Base-by-base conservation (phyloP, 2,797 vertebrate species). In the Distichodus sexfasciatus region DNA sequence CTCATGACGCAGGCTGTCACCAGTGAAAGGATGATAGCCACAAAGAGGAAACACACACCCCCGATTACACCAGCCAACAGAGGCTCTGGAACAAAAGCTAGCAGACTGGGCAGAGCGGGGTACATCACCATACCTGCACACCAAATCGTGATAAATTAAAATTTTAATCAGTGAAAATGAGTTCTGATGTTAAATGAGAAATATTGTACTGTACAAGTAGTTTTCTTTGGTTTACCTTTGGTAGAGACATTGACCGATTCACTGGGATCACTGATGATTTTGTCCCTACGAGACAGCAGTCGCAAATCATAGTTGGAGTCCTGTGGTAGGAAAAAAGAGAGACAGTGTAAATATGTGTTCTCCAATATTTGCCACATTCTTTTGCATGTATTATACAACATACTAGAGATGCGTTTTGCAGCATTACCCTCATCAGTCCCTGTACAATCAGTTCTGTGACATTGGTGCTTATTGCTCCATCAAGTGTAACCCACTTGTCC, bases 61-160 rank as follows among this genome's bases (percentile, higher is more conserved):
- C 90, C 97, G 2, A 99, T 85, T 74, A 98, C 87, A 1, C 96
- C 97, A 0, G 97, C 95, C 83, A 98, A 75, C 68, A 99, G 88
- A 0, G 96, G 94, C 85, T 94, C 90, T 0, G 94, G 94, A 69
- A 96, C 85, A n/a, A 93, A 88, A 71, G 94, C 93, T 0, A 95
- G 85, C 72, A 95, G 90, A 84, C 93, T 89, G 0, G 91, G 91
- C 12, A 88, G 91, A 1, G 93, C 85, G 0, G 95, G 93, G 76
- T 98, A 98, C 70, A 98, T 86, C 67, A 93, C 94, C 93, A 98
- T 94, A 23, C 95, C 96, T 97, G 85, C 28, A 47, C 10, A 35
- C 1, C 55, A 70, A 17, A 64, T n/a, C 21, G 31, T n/a, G 12
- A 38, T 15, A 41, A 1, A n/a, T 50, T 44, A 59, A 35, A 23